phyloP scores from a whole-genome alignment of 2,113 vertebrate species.

The Paramormyrops kingsleyae region DNA sequence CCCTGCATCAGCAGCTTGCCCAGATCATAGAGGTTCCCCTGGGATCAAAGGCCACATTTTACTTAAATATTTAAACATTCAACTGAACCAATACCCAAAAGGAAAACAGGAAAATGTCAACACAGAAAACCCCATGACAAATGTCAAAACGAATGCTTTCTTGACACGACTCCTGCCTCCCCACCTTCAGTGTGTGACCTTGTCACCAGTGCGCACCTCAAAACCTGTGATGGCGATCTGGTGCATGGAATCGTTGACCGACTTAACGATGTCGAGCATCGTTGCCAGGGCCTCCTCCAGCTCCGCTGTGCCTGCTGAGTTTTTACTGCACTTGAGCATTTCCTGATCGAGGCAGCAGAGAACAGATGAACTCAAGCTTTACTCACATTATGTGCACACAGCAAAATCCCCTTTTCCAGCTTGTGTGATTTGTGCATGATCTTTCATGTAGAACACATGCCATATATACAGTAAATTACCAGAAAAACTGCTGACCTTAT shows the following conservation, averaged over 20 bases:
- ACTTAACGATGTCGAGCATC: conserved; percentile 80
- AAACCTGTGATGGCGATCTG: conserved; percentile 90
- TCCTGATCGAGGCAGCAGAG: conserved; percentile 55
- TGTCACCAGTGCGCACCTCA: conserved; percentile 57
- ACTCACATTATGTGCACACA: neutral
- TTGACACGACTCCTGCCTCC: too few relatives aligned
- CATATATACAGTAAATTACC: neutral
- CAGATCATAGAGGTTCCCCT: conserved; percentile 79
- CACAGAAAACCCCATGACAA: neutral
- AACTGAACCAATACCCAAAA: neutral
- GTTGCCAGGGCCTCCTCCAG: conserved; percentile 82
- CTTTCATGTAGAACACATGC: neutral
- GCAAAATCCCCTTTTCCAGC: neutral
- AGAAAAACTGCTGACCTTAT: neutral
- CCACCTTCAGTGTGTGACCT: neutral
- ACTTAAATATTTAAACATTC: neutral
- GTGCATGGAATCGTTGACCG: conserved; percentile 88
- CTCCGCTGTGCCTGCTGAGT: conserved; percentile 71
- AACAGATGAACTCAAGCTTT: neutral
- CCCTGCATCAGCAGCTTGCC: conserved; percentile 85
- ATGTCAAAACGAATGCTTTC: neutral
- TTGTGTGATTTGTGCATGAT: neutral
- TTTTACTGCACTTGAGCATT: conserved; percentile 86
- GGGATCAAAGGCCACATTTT: neutral
- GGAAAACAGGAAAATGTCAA: neutral